Evolutionary conservation across 1,140 invertebrate species (phyloP).

Genomic region (Oncopodura yosiiana): DNA sequence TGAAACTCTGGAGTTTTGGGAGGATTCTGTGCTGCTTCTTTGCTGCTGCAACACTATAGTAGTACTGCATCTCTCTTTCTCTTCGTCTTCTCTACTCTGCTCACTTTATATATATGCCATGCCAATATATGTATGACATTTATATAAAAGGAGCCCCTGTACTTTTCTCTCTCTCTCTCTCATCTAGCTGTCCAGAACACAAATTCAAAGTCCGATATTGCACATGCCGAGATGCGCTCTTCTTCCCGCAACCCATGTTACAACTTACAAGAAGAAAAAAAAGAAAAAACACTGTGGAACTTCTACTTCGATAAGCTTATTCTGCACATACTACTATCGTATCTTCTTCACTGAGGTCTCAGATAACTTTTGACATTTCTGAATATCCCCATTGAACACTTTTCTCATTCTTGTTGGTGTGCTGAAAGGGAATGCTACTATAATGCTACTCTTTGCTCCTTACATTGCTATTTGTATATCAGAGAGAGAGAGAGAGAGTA

Average conservation of each 20-base stretch:
- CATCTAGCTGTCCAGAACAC: neutral
- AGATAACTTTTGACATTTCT: constrained; percentile 27
- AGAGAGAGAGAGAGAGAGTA: too few relatives aligned
- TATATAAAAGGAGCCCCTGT: too few relatives aligned
- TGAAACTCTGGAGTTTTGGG: neutral
- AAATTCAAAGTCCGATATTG: neutral
- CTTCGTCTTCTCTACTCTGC: neutral
- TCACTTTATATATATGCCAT: too few relatives aligned
- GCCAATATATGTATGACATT: too few relatives aligned
- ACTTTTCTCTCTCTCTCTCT: too few relatives aligned
- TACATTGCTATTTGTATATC: too few relatives aligned
- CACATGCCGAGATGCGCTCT: constrained; percentile 29
- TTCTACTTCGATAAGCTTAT: too few relatives aligned
- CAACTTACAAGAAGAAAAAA: too few relatives aligned
- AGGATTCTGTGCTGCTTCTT: neutral
- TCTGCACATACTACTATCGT: neutral
- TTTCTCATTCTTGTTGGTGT: neutral
- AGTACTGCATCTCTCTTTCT: constrained; percentile 1
- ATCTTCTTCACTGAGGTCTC: neutral
- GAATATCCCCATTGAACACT: constrained; percentile 1
- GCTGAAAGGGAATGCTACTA: too few relatives aligned
- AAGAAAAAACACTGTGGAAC: too few relatives aligned
- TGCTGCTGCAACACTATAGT: neutral
- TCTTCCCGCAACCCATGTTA: neutral
- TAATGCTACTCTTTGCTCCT: too few relatives aligned